Evolutionary conservation across 2,888 invertebrate genomes (phyloP), one percentile per base, ranked within the genome.

Genomic region (Tiliacea aurago): DNA sequence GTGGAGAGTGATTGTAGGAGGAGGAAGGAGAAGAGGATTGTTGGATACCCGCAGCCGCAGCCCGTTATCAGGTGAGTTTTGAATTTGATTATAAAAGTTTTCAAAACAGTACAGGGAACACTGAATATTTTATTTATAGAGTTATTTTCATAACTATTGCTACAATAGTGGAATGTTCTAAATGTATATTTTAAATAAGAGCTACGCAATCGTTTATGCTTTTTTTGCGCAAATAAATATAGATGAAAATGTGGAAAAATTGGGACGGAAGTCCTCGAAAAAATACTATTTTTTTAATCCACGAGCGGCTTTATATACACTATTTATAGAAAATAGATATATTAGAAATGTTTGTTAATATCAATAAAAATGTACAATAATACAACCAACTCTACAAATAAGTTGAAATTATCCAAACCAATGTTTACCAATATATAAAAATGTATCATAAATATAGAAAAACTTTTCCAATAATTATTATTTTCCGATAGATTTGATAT

Each of bases 1-100:
- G 95, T 94, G 93, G 95, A 95, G 73, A 94, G 95, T 95, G 95
- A 95, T 92, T 94, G 93, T 79, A 89, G 94, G 83, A 92, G 91
- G 85, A 89, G 92, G 79, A 95, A 92, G 89, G 95, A 95, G 78
- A 92, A 90, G 86, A 91, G 93, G 91, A 92, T 92, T 91, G 86
- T 90, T 77, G 91, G 87, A 86, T 89, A 93, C 78, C 91, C 92
- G 61, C 82, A 84, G 72, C 61, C 80, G 56, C 93, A 91, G 78
- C 89, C 87, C n/a, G 88, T 87, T 85, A 81, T 86, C 88, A 95
- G 95, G 95, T 95, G 73, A 89, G 94, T 89, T 56, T 49, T 53
- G 0, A 15, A 45, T 63, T 80, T 66, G 11, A 73, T 53, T 47
- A 10, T 7, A 4, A 20, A 76, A 76, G 45, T 56, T 72, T 55